A percentile compares a stretch with the other conserved stretches of the same genome.
These are phyloP conservation scores for Schizopygopsis pylzovi DNA, from an alignment of 2,797 vertebrate species.

Conservation along the genomic window DNA sequence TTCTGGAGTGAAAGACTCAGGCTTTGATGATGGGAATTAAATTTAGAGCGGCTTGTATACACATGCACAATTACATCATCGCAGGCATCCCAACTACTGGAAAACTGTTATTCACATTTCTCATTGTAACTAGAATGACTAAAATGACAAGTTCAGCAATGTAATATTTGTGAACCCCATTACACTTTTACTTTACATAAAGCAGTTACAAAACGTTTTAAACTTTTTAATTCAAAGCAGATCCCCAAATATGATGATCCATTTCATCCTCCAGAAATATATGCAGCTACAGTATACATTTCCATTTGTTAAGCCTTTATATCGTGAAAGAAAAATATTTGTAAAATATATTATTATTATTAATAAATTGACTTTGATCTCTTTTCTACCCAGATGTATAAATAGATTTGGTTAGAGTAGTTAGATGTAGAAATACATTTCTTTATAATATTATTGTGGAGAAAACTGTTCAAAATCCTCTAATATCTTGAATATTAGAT, in stretches of 20 bases:
- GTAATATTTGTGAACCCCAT: background rate
- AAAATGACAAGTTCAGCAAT: background rate
- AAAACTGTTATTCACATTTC: background rate
- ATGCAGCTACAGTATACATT: background rate
- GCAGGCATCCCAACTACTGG: background rate
- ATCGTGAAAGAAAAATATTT: no score
- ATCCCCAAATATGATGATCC: background rate
- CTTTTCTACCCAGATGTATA: background rate
- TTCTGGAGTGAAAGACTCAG: slow-evolving; percentile 5
- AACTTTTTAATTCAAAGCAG: background rate
- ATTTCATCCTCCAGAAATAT: background rate
- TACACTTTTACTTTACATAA: background rate
- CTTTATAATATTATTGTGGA: background rate
- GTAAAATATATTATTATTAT: no score
- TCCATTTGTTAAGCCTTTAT: background rate
- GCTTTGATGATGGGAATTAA: slow-evolving; percentile 29
- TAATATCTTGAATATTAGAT: background rate
- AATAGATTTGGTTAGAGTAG: background rate
- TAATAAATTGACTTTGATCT: background rate
- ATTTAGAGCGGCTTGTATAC: background rate
- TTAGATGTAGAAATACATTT: background rate
- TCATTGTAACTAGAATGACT: background rate
- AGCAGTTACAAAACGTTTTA: background rate
- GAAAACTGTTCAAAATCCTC: background rate
- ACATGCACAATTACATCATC: slow-evolving; percentile 18